phyloP scores from a whole-genome alignment of 1,140 invertebrate species.

The Drosophila ercepeae region DNA sequence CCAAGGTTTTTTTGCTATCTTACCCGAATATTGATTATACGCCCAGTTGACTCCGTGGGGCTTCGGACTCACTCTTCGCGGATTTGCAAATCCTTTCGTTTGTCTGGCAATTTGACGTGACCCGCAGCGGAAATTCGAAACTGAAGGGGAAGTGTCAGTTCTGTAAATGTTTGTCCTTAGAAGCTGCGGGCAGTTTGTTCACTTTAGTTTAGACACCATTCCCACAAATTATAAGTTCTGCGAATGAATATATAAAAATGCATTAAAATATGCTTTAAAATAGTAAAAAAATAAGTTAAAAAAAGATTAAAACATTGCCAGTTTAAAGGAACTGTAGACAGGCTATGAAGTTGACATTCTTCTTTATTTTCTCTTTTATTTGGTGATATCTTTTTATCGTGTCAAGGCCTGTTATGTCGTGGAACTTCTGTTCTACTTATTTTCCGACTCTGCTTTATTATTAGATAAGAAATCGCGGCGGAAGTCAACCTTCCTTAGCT shows the following conservation, averaged over 20 bases:
- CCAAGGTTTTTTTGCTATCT: slow-evolving; percentile 39
- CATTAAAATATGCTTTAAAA: neutral
- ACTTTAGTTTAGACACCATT: slow-evolving; percentile 12
- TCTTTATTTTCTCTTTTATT: neutral
- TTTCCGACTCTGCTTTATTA: slow-evolving; percentile 30
- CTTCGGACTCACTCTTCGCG: slow-evolving; percentile 15
- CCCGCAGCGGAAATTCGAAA: slow-evolving; percentile 32
- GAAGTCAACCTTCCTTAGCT: neutral
- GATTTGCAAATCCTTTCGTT: neutral
- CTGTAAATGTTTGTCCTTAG: slow-evolving; percentile 31
- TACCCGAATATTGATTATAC: slow-evolving; percentile 56
- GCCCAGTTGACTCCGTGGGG: slow-evolving; percentile 37
- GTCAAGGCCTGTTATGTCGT: neutral
- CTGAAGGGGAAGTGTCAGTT: slow-evolving; percentile 25
- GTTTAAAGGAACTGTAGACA: neutral
- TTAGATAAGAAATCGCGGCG: slow-evolving; percentile 19
- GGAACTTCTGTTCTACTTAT: slow-evolving; percentile 18
- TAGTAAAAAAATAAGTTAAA: neutral
- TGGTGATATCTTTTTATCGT: neutral
- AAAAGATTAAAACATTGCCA: neutral
- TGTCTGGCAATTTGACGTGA: slow-evolving; percentile 34
- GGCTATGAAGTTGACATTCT: slow-evolving; percentile 1
- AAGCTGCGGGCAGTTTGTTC: slow-evolving; percentile 25
- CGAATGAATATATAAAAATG: neutral
- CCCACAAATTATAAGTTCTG: neutral